phyloP scores from a whole-genome alignment of 2,888 invertebrate genomes.

The Apantesis nais region DNA sequence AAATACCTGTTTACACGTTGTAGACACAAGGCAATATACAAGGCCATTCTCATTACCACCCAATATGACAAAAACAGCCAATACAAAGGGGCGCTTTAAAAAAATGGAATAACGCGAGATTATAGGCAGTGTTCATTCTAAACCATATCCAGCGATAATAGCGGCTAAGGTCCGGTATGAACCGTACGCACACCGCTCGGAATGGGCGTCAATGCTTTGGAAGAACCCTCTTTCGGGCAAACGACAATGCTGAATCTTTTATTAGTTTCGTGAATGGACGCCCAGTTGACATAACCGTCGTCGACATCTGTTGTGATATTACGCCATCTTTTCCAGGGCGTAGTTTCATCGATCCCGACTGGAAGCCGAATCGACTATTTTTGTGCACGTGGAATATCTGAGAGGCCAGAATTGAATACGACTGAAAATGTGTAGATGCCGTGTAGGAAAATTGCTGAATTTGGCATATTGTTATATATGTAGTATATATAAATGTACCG shows the following conservation, averaged over 20 bases:
- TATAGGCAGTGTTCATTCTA: slow-evolving; percentile 64
- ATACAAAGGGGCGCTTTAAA: slow-evolving; percentile 45
- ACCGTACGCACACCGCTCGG: slow-evolving; percentile 56
- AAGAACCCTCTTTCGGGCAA: slow-evolving; percentile 75
- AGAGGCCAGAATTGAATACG: slow-evolving; percentile 67
- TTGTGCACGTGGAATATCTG: slow-evolving; percentile 73
- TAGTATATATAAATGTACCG: slow-evolving; percentile 19
- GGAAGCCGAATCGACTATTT: slow-evolving; percentile 66
- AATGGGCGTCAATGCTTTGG: slow-evolving; percentile 68
- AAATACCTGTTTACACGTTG: slow-evolving; percentile 32
- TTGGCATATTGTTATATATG: slow-evolving; percentile 32
- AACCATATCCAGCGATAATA: slow-evolving; percentile 71
- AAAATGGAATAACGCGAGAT: slow-evolving; percentile 53
- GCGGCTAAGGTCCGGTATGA: slow-evolving; percentile 63
- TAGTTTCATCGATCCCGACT: slow-evolving; percentile 68
- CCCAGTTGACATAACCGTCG: slow-evolving; percentile 83
- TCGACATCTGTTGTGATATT: slow-evolving; percentile 84
- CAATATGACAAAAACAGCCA: slow-evolving; percentile 46
- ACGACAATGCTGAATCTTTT: slow-evolving; percentile 84
- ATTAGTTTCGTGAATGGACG: slow-evolving; percentile 83
- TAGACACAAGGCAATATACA: slow-evolving; percentile 35
- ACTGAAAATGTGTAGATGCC: slow-evolving; percentile 48
- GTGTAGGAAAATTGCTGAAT: slow-evolving; percentile 47
- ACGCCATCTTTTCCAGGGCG: slow-evolving; percentile 71
- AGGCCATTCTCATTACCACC: slow-evolving; percentile 39